Base-by-base conservation (phyloP, 2,888 invertebrate genomes). In the Eledone cirrhosa region DNA sequence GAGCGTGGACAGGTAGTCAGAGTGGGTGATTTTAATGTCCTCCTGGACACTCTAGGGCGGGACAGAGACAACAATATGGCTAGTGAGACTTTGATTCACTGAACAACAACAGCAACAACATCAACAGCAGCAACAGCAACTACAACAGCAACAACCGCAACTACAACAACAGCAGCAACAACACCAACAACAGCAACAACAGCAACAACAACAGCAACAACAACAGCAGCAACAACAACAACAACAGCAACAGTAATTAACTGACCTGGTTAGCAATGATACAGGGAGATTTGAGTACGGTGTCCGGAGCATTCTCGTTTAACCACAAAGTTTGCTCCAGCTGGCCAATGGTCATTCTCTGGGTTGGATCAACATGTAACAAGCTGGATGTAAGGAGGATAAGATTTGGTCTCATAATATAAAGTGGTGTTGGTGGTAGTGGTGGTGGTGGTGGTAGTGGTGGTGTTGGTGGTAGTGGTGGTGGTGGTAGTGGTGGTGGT, bases 241-340 rank as follows among this genome's bases (percentile, higher is more conserved):
- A 41, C 5, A 41, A 41, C 33, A 41, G 11, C 3, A 41, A 41
- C 33, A 41, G 19, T 11, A 19, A 33, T 69, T 27, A 19, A 63
- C 83, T 69, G 72, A 89, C 89, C 84, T 87, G 88, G 79, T 88
- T 86, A 8, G 86, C 81, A 41, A 89, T 83, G 47, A 89, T 83
- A 16, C 86, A 85, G 0, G 88, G 88, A 47, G 89, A 89, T 76
- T 86, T 85, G 27, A 88, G 86, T 33, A 82, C 80, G 8, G 85
- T 88, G 75, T 86, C 85, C 8, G 87, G 87, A 3, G 87, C 86
- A 63, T 87, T 76, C 48, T 76, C 84, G 16, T 83, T 83, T 76
- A 89, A 80, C 89, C 89, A 89, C 1, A 86, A 84, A 79, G 87
- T 86, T 19, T 78, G 48, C 65, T 86, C 83, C 24, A 89, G 82